Evolutionary conservation across 1,140 invertebrate species (phyloP), one percentile per base, ranked within the genome.

Genomic region (Pachyrhynchus sulphureomaculatus): DNA sequence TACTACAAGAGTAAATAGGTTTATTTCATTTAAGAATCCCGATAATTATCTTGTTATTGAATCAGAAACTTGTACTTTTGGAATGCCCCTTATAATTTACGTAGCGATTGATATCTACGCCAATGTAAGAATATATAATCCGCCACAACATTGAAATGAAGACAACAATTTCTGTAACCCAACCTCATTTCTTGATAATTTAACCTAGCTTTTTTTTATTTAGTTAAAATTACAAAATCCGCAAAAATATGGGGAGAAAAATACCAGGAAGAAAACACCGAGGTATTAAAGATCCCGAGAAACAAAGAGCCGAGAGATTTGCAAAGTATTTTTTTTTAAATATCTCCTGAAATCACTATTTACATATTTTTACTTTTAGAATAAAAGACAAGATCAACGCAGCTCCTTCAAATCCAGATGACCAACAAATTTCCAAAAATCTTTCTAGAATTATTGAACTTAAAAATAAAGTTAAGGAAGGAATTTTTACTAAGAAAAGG

Each of bases 161-260:
- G n/a, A n/a, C n/a, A n/a, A n/a, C n/a, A n/a, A n/a, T n/a, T n/a
- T n/a, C n/a, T n/a, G n/a, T n/a, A n/a, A n/a, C n/a, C n/a, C n/a
- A n/a, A n/a, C n/a, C n/a, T n/a, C n/a, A n/a, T n/a, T n/a, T n/a
- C n/a, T n/a, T n/a, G n/a, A n/a, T n/a, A n/a, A n/a, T n/a, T n/a
- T n/a, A n/a, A n/a, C n/a, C n/a, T n/a, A n/a, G n/a, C n/a, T n/a
- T n/a, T n/a, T n/a, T n/a, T n/a, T n/a, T n/a, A n/a, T n/a, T n/a
- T n/a, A n/a, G n/a, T n/a, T n/a, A n/a, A n/a, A n/a, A n/a, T n/a
- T n/a, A n/a, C n/a, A n/a, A n/a, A n/a, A n/a, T n/a, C n/a, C n/a
- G n/a, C n/a, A n/a, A n/a, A 81, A 88, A 64, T 68, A 88, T 89
- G 87, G 86, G 86, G 18, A 77, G 86, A 33, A 89, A 88, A 83